These are phyloP conservation scores for Lithobates pipiens DNA, from an alignment of 2,797 vertebrate species.

Conservation along the genomic window DNA sequence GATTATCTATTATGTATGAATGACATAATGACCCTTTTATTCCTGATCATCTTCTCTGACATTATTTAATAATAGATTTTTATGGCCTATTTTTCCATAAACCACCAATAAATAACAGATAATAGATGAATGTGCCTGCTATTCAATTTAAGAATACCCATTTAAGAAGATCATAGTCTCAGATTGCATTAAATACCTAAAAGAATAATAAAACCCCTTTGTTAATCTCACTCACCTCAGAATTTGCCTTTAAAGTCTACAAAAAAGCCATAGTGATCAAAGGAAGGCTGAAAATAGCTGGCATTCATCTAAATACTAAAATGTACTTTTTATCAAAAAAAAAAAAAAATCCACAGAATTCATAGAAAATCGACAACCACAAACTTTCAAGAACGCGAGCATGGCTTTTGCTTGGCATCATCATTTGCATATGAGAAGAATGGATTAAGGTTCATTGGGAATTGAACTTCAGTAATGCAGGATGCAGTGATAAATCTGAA, in stretches of 20 bases:
- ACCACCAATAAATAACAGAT: conserved; percentile 43
- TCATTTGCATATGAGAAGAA: conserved; percentile 51
- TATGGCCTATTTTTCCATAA: conserved; percentile 39
- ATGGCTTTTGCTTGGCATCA: conserved; percentile 30
- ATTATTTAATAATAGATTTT: conserved; percentile 56
- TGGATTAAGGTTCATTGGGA: conserved; percentile 39
- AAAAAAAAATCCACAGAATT: conserved; percentile 25
- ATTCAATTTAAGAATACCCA: conserved; percentile 27
- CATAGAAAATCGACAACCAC: conserved; percentile 19
- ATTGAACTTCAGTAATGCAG: conserved; percentile 48
- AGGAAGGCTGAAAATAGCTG: conserved; percentile 27
- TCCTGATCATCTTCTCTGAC: conserved; percentile 26
- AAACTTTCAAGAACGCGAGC: conserved; percentile 26
- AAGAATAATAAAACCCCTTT: conserved; percentile 19
- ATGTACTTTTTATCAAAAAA: neutral
- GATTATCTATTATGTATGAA: conserved; percentile 52
- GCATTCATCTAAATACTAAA: conserved; percentile 27
- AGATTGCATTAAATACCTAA: conserved; percentile 38
- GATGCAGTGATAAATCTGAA: conserved; percentile 35
- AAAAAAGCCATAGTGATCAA: conserved; percentile 41
- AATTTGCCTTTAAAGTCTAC: conserved; percentile 38
- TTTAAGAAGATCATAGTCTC: conserved; percentile 24
- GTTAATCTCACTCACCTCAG: conserved; percentile 22
- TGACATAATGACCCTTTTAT: conserved; percentile 53
- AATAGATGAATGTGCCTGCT: conserved; percentile 19